Base-by-base conservation (phyloP, 2,797 vertebrate species). In the Diplodus puntazzo region DNA sequence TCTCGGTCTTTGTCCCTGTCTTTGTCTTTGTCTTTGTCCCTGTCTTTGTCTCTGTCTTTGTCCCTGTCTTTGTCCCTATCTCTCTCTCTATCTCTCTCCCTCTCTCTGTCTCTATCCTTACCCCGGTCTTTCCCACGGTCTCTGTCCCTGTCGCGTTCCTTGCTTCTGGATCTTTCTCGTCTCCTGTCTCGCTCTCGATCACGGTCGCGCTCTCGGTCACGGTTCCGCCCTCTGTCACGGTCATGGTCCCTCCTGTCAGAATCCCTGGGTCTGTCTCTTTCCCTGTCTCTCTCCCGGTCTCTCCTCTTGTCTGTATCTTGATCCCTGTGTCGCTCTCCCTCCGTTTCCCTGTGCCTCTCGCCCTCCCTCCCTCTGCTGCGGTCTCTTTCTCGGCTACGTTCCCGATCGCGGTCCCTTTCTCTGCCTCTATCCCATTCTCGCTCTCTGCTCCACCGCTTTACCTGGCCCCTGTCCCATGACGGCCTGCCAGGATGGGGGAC, bases 381-480 rank as follows among this genome's bases (percentile, higher is more conserved):
- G 48, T 88, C 90, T 78, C 85, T 74, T 61, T 92, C 92, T 57
- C 88, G 52, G 63, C 73, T 89, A 1, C 88, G 82, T 21, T 93
- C 92, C 0, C 30, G 53, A 27, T 94, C 93, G 2, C 83, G 77
- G 11, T 94, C 93, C 69, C 92, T 85, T 13, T 98, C 97, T 75
- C 94, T 88, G 52, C 80, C 77, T 74, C 92, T 84, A 57, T 95
- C 95, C 92, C 94, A 94, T 18, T 96, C 96, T 48, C 94, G 93
- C 55, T 97, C 96, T 82, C 97, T 93, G 77, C 93, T 97, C 96
- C 97, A 97, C 66, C 92, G 92, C 88, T 94, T 96, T 73, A 93
- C 92, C 46, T 93, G 94, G 46, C 94, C 94, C 73, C 96, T 95
- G 46, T 97, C 97, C 97, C 97, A 97, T 9, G 94, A 90, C 3